A percentile compares a stretch with the other conserved stretches of the same genome.
phyloP scores from a whole-genome alignment of 2,888 invertebrate species.

The Thera obeliscata region DNA sequence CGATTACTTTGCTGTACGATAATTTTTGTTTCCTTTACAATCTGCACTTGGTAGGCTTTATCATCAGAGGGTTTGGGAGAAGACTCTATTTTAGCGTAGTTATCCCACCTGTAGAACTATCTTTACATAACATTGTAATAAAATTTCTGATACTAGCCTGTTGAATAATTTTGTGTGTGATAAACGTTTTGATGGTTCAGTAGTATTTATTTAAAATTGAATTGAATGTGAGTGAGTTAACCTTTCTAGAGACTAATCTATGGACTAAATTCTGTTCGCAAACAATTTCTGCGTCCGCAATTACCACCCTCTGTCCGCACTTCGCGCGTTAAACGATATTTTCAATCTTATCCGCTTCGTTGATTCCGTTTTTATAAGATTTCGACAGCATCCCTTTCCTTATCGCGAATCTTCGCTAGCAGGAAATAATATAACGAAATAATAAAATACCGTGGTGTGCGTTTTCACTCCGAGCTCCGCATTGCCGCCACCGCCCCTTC shows the following conservation, averaged over 20 bases:
- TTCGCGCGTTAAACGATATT: slow-evolving; percentile 60
- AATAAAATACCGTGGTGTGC: slow-evolving; percentile 71
- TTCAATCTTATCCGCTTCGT: slow-evolving; percentile 61
- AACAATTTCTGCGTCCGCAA: slow-evolving; percentile 24
- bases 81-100: too few species aligned
- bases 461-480: slow-evolving; percentile 44
- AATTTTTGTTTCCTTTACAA: slow-evolving; percentile 7
- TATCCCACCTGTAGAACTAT: too few species aligned
- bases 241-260: background rate
- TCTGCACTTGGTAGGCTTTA: background rate
- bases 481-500: slow-evolving; percentile 38
- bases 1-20: slow-evolving; percentile 18
- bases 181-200: background rate
- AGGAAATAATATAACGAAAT: slow-evolving; percentile 73
- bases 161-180: background rate
- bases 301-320: slow-evolving; percentile 34
- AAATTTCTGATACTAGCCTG: too few species aligned
- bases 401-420: slow-evolving; percentile 65
- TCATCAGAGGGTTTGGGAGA: too few species aligned
- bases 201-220: background rate
- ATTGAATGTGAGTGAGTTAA: background rate
- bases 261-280: background rate
- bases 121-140: too few species aligned
- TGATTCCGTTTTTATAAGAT: slow-evolving; percentile 65
- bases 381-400: slow-evolving; percentile 57